These are phyloP conservation scores for Eupithecia insigniata DNA, from an alignment of 2,888 invertebrate species.

Conservation along the genomic window DNA sequence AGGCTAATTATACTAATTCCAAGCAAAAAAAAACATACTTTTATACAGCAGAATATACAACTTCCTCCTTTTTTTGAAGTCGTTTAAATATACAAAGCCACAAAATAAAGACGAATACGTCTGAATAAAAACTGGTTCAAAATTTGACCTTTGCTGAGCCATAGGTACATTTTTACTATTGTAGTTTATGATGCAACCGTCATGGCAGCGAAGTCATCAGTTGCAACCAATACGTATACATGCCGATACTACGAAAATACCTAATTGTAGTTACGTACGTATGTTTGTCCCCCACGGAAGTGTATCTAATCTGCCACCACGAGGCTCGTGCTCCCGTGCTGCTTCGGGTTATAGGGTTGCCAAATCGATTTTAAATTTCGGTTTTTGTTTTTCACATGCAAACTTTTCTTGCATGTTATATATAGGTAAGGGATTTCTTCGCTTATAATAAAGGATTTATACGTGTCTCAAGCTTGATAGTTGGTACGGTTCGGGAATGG, in stretches of 20 bases:
- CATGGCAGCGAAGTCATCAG: background rate
- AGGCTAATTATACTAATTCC: too few relatives aligned
- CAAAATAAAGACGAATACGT: background rate
- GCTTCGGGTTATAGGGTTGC: background rate
- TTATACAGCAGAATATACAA: too few relatives aligned
- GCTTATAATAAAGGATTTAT: too few relatives aligned
- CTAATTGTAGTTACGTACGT: too few relatives aligned
- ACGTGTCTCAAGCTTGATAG: too few relatives aligned
- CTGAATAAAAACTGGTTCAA: background rate
- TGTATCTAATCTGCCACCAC: background rate
- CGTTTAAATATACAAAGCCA: too few relatives aligned
- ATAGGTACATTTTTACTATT: background rate
- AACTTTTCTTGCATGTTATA: background rate
- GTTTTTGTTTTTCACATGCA: background rate
- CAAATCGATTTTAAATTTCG: background rate
- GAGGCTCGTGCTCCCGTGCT: background rate
- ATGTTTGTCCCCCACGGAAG: background rate
- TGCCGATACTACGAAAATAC: background rate
- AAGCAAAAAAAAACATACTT: too few relatives aligned
- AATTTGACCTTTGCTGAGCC: slow-evolving; percentile 2
- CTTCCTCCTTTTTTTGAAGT: too few relatives aligned
- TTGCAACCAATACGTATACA: background rate
- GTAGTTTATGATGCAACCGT: slow-evolving; percentile 1
- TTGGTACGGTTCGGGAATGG: too few relatives aligned
- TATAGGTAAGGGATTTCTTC: too few relatives aligned